phyloP scores from a whole-genome alignment of 2,888 invertebrate genomes.

The Drepanosiphum platanoidis region DNA sequence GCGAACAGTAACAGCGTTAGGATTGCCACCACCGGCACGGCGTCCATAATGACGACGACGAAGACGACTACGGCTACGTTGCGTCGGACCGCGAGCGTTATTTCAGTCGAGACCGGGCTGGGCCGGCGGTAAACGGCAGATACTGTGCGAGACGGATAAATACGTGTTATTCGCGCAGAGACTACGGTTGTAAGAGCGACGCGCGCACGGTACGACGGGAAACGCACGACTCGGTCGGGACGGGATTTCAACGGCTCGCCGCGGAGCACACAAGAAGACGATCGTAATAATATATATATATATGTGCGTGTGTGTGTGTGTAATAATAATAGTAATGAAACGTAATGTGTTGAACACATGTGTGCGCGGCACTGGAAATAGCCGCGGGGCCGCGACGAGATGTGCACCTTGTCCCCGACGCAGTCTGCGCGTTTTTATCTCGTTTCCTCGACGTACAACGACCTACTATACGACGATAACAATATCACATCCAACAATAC shows the following conservation, averaged over 20 bases:
- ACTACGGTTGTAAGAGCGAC: neutral
- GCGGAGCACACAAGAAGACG: slow-evolving; percentile 18
- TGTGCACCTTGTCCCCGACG: neutral
- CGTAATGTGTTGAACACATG: slow-evolving; percentile 58
- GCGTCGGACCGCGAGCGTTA: neutral
- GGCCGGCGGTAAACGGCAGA: too few species aligned
- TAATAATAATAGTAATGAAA: too few species aligned
- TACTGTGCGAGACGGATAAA: too few species aligned
- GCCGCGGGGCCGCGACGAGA: neutral
- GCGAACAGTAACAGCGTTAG: slow-evolving; percentile 37
- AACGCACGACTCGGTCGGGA: slow-evolving; percentile 5
- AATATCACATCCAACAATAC: too few species aligned
- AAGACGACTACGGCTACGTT: neutral
- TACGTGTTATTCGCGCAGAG: neutral
- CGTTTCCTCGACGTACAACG: neutral
- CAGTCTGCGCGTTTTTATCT: slow-evolving; percentile 21
- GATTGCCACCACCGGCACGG: slow-evolving; percentile 25
- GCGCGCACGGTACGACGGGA: neutral
- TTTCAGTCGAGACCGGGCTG: neutral
- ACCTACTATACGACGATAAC: too few species aligned
- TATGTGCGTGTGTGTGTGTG: too few species aligned
- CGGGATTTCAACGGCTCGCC: neutral
- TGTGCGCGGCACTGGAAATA: slow-evolving; percentile 50
- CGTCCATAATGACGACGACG: slow-evolving; percentile 11
- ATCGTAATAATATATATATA: too few species aligned